A percentile compares a stretch with the other conserved stretches of the same genome.
These are phyloP conservation scores for Lycopodina hypogea DNA, from an alignment of 37 sponge, comb jelly and placozoan species.

Conservation along the genomic window DNA sequence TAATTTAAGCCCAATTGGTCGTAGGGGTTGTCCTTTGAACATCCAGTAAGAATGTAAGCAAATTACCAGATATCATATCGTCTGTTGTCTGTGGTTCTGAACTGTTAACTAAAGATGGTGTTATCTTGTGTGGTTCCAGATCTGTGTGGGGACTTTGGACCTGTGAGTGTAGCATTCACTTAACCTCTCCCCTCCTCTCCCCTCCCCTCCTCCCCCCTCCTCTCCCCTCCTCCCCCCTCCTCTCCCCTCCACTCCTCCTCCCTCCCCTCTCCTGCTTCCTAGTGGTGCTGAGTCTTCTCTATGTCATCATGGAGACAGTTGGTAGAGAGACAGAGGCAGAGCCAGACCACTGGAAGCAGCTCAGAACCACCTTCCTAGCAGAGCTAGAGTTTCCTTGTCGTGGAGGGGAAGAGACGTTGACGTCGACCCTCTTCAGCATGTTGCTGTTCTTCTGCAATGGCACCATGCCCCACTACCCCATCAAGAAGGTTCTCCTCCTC, in stretches of 20 bases:
- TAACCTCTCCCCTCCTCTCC: too few species aligned
- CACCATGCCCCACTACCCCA: constrained; percentile 73
- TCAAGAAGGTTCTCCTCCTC: constrained; percentile 82
- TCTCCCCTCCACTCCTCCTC: too few species aligned
- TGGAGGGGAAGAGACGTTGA: constrained; percentile 48
- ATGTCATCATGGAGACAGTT: constrained; percentile 71
- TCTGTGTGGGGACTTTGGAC: too few species aligned
- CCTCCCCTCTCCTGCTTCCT: not conserved
- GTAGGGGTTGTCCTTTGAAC: too few species aligned
- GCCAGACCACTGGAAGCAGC: constrained; percentile 26
- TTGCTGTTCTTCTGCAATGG: constrained; percentile 84
- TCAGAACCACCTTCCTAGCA: constrained; percentile 52
- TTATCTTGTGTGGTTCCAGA: too few species aligned
- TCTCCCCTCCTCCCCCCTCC: not conserved
- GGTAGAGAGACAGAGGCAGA: constrained; percentile 30
- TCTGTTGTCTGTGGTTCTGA: too few species aligned
- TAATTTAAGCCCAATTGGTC: too few species aligned
- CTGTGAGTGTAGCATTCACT: too few species aligned
- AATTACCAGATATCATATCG: too few species aligned
- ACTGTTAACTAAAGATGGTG: too few species aligned
- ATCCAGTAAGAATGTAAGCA: too few species aligned
- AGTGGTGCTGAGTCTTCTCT: constrained; percentile 74
- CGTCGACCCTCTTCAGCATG: constrained; percentile 71
- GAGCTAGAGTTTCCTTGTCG: constrained; percentile 49
- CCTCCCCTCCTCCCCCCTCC: not conserved